Percentiles rank a stretch among this genome's conserved stretches.
Conservation (phyloP, 2,797 vertebrate genomes). For the Bufotes viridis region DNA sequence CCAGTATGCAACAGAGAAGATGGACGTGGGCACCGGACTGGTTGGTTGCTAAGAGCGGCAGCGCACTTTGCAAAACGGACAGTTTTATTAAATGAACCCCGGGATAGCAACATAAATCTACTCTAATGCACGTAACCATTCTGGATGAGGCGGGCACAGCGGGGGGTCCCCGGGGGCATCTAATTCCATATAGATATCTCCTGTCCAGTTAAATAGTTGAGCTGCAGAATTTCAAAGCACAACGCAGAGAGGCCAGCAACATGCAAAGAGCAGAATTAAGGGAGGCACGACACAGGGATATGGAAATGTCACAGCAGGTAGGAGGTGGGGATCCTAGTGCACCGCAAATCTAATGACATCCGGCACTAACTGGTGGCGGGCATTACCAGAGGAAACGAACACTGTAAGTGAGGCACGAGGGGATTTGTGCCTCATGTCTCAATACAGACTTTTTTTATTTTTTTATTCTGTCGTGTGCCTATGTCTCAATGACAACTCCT, state of each 20-base stretch:
- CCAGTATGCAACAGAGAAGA: not conserved
- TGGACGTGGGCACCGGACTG: not conserved
- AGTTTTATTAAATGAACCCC: too few relatives aligned
- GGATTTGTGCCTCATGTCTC: not conserved
- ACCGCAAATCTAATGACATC: not conserved
- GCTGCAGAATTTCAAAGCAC: slow-evolving; percentile 31
- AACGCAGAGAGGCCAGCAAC: slow-evolving; percentile 16
- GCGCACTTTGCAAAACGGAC: not conserved
- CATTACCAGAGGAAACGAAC: not conserved
- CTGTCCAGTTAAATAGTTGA: not conserved
- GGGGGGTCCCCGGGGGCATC: not conserved
- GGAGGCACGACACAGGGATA: not conserved
- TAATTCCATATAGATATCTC: not conserved
- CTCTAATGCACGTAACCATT: not conserved
- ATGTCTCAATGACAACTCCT: not conserved
- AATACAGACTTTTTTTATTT: too few relatives aligned
- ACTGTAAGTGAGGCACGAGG: not conserved
- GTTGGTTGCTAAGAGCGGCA: not conserved
- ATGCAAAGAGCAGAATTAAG: slow-evolving; percentile 29
- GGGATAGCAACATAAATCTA: too few relatives aligned
- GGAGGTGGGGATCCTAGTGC: slow-evolving; percentile 19
- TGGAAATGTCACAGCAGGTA: not conserved
- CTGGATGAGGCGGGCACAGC: not conserved
- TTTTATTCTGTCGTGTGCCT: not conserved
- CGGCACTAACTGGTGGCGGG: not conserved